These are phyloP conservation scores for Peromyscus polionotus DNA, from an alignment of 2,113 vertebrate species.

Conservation along the genomic window DNA sequence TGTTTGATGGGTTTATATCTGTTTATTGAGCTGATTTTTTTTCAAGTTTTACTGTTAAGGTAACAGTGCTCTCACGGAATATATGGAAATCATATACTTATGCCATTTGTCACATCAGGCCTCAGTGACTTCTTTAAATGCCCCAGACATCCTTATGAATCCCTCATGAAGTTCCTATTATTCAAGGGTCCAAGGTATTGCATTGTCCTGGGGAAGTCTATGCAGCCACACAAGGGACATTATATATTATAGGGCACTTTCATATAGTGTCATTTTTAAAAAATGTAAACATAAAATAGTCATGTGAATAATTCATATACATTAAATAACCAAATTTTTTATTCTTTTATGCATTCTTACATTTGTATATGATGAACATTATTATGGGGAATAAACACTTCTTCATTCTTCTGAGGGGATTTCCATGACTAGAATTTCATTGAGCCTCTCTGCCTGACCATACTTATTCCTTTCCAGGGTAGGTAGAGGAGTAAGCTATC, in stretches of 20 bases:
- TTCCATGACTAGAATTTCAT: not conserved
- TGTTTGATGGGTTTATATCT: not conserved
- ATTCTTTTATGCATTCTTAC: not conserved
- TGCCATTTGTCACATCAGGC: not conserved
- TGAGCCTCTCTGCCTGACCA: not conserved
- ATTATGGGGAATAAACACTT: not conserved
- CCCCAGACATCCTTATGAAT: not conserved
- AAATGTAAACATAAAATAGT: not conserved
- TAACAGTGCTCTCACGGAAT: not conserved
- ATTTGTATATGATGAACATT: not conserved
- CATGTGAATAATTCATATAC: not conserved
- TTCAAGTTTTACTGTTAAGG: not conserved
- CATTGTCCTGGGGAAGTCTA: not conserved
- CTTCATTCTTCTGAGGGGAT: not conserved
- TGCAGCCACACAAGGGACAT: not conserved
- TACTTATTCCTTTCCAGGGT: not conserved
- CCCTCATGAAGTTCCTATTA: conserved; percentile 7
- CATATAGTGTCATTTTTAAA: not conserved
- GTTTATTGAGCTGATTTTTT: conserved; percentile 20
- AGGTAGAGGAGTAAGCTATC: not conserved
- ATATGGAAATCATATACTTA: not conserved
- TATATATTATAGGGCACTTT: not conserved
- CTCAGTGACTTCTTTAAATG: not conserved
- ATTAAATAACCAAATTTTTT: not conserved
- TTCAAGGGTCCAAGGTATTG: not conserved